Percentiles rank a stretch among this genome's conserved stretches.
Evolutionary conservation across 2,797 vertebrate genomes (phyloP).

Genomic region (Chelonia mydas): DNA sequence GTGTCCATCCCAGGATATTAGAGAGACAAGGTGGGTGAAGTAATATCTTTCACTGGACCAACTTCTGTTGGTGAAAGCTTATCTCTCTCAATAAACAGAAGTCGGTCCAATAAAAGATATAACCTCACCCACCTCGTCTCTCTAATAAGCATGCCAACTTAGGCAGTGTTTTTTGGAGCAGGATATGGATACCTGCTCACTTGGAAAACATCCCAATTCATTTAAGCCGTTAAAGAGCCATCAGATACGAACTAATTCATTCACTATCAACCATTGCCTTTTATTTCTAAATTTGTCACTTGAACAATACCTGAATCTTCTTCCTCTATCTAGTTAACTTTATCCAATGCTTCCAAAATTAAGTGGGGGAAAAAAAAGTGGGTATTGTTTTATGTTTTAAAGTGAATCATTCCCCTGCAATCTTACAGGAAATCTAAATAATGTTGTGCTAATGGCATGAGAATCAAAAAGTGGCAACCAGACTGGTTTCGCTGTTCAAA

Average conservation of each 20-base stretch:
- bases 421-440: neutral
- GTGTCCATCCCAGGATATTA: no score
- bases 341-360: neutral
- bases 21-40: no score
- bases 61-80: no score
- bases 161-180: rapidly evolving
- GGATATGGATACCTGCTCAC: neutral
- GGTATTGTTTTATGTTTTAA: neutral
- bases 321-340: neutral
- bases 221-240: neutral
- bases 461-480: neutral
- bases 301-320: neutral
- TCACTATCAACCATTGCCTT: rapidly evolving
- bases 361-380: neutral
- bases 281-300: neutral
- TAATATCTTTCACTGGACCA: no score
- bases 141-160: no score
- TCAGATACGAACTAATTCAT: neutral
- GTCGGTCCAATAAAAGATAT: no score
- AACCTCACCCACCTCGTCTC: no score
- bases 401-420: neutral
- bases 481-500: neutral
- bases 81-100: no score
- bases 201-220: neutral
- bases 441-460: neutral